Evolutionary conservation across 2,113 vertebrate species (phyloP), one percentile per base, ranked within the genome.

Genomic region (Siniperca knerii): DNA sequence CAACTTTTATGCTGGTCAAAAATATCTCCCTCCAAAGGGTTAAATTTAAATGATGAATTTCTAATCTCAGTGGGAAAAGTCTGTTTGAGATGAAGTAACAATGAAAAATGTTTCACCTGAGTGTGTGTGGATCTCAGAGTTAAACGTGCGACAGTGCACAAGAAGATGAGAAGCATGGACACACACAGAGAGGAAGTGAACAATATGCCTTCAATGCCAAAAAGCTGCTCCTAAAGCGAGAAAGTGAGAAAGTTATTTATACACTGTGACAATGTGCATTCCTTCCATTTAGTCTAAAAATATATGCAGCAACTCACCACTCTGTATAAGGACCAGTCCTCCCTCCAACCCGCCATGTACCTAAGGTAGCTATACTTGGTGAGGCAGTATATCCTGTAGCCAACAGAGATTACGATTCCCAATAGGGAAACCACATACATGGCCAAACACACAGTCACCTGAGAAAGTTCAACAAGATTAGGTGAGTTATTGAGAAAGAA

Each of bases 381-480:
- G 4, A 75, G 2, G 61, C 1, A 21, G 9, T 0, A 0, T 8
- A 84, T 65, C 68, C 93, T 93, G 75, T 16, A 60, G 67, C 0
- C 0, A 12, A 69, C 0, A 54, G 92, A 92, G 54, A 92, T 12
- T 0, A 90, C 0, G 1, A 91, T 57, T 73, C 91, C 92, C 1
- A 95, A 6, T 21, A 93, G n/a, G 3, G 91, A 68, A 40, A 92
- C 76, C 52, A 93, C 44, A 77, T 93, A 93, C 85, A 94, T 90
- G 79, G 93, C 71, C 85, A 95, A 76, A 76, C 87, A 94, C 66
- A 90, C 70, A 3, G 93, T 94, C 79, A 94, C 89, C 94, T 95
- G 78, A 33, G 54, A 79, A 62, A 37, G 23, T 70, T 21, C 16
- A 48, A 55, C 20, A 40, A 66, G 11, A 58, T 58, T 2, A 42